These are phyloP conservation scores for Camponotus pennsylvanicus DNA, from an alignment of 1,140 invertebrate species.

Conservation along the genomic window DNA sequence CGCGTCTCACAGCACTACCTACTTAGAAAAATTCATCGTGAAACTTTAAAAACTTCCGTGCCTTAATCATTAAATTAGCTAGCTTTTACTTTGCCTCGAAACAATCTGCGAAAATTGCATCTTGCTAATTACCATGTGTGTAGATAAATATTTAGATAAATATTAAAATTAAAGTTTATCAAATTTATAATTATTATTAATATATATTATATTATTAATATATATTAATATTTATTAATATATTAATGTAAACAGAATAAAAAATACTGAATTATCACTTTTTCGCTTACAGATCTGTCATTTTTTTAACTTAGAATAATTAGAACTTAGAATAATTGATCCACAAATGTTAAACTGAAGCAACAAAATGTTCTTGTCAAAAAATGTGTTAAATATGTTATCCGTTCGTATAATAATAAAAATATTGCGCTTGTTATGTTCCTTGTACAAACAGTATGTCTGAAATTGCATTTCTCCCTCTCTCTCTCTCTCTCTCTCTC, in stretches of 20 bases:
- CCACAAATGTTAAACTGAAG: not conserved
- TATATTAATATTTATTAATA: not conserved
- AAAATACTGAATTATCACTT: not conserved
- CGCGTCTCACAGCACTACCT: not conserved
- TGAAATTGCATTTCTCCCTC: conserved; percentile 6
- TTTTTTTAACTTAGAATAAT: not conserved
- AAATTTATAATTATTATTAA: not conserved
- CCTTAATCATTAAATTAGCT: not conserved
- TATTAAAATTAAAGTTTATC: conserved; percentile 5
- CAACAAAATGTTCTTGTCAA: not conserved
- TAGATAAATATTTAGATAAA: not conserved
- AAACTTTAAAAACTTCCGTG: not conserved
- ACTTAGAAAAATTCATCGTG: not conserved
- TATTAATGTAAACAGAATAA: not conserved
- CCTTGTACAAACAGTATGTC: not conserved
- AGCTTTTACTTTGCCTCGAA: not conserved
- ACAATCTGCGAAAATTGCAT: not conserved
- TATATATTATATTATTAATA: too few species aligned
- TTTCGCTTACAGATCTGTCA: not conserved
- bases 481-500: too few species aligned
- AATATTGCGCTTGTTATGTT: not conserved
- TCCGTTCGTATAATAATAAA: not conserved
- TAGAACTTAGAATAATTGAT: not conserved
- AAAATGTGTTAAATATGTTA: not conserved
- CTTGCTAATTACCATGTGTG: not conserved